Evolutionary conservation across 2,113 vertebrate species (phyloP).

Genomic region (Euleptes europaea): DNA sequence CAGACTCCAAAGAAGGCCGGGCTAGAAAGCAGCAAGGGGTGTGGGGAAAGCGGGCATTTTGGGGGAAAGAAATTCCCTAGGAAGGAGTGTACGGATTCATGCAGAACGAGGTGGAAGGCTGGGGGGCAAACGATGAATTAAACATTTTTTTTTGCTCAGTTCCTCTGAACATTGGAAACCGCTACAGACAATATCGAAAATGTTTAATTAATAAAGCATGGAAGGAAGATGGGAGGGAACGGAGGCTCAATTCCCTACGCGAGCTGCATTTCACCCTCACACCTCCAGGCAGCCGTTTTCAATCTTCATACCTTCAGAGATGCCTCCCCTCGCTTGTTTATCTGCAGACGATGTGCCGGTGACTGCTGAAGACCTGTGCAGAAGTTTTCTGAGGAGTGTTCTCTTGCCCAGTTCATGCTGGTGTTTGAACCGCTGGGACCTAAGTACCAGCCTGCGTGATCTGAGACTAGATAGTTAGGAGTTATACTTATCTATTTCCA

Average conservation of each 20-base stretch:
- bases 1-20: conserved; percentile 22
- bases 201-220: conserved; percentile 66
- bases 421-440: too few relatives aligned
- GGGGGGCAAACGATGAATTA: conserved; percentile 54
- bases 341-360: too few relatives aligned
- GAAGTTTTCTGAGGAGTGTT: too few relatives aligned
- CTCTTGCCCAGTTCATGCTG: too few relatives aligned
- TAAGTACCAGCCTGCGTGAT: too few relatives aligned
- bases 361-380: too few relatives aligned
- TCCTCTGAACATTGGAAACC: conserved; percentile 49
- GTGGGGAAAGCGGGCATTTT: not conserved
- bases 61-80: conserved; percentile 52
- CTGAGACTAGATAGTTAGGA: too few relatives aligned
- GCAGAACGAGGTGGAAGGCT: not conserved
- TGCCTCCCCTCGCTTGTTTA: too few relatives aligned
- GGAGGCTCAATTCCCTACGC: conserved; percentile 6
- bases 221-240: conserved; percentile 26
- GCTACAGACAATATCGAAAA: conserved; percentile 47
- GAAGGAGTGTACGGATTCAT: conserved; percentile 43
- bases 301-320: not conserved
- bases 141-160: conserved; percentile 45
- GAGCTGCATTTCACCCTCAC: not conserved
- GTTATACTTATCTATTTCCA: too few relatives aligned
- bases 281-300: not conserved
- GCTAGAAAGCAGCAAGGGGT: not conserved